phyloP scores from a whole-genome alignment of 2,113 vertebrate genomes.

The Ciconia boyciana region DNA sequence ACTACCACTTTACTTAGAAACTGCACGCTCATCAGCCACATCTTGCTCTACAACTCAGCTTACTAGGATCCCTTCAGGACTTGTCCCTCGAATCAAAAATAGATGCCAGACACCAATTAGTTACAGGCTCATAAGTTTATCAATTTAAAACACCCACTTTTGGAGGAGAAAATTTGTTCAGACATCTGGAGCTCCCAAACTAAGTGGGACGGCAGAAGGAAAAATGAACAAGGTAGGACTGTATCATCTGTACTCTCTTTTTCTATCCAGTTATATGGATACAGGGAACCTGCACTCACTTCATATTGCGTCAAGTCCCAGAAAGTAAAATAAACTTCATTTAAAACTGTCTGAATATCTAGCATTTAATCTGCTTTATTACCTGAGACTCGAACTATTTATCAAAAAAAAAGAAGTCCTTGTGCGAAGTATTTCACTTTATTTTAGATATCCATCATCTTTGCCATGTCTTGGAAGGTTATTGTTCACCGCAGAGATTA shows the following conservation, averaged over 20 bases:
- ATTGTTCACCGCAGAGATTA: neutral
- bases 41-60: accelerated
- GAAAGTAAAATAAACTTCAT: neutral
- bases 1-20: accelerated
- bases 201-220: neutral
- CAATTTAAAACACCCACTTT: neutral
- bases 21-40: neutral
- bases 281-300: neutral
- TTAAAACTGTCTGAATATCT: neutral
- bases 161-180: neutral
- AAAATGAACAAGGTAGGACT: neutral
- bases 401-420: neutral
- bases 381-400: neutral
- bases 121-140: neutral
- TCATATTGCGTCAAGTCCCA: neutral
- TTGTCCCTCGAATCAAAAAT: neutral
- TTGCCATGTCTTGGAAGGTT: neutral
- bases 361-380: neutral
- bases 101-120: neutral
- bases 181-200: neutral
- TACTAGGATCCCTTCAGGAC: neutral
- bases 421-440: neutral
- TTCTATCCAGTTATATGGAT: neutral
- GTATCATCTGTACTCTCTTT: neutral
- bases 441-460: neutral